Percentiles rank a stretch among this genome's conserved stretches.
Conservation (phyloP, 1,140 invertebrate genomes). For the Neotoxoptera formosana region DNA sequence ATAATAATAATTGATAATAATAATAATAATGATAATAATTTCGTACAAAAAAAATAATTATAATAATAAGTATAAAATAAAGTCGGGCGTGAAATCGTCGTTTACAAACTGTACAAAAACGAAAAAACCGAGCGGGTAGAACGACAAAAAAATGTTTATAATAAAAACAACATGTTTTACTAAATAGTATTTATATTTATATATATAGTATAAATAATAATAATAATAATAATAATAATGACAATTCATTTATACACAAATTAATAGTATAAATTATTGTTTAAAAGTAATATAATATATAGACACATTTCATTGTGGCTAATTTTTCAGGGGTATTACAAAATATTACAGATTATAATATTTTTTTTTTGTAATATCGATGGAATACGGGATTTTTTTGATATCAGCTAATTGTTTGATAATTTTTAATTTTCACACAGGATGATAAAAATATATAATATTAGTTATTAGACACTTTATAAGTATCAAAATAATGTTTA, state of each 20-base stretch:
- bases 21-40: conserved; percentile 19
- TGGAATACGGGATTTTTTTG: background rate
- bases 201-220: conserved; percentile 38
- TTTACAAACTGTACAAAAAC: conserved; percentile 27
- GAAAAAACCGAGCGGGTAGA: background rate
- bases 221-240: background rate
- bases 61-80: background rate
- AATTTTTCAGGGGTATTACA: background rate
- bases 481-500: background rate
- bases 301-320: background rate
- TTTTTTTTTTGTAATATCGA: background rate
- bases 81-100: background rate
- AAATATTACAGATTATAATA: background rate
- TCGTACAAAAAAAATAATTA: background rate
- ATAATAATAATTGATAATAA: conserved; percentile 17
- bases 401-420: background rate
- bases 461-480: background rate
- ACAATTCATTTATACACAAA: background rate
- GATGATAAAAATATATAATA: conserved; percentile 14
- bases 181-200: conserved; percentile 32
- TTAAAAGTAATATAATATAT: conserved; percentile 6
- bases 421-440: background rate
- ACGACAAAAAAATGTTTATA: background rate
- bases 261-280: background rate
- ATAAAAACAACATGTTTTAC: conserved; percentile 30